Base-by-base conservation (phyloP, 2,113 vertebrate genomes). In the Tychaedon coryphoeus region DNA sequence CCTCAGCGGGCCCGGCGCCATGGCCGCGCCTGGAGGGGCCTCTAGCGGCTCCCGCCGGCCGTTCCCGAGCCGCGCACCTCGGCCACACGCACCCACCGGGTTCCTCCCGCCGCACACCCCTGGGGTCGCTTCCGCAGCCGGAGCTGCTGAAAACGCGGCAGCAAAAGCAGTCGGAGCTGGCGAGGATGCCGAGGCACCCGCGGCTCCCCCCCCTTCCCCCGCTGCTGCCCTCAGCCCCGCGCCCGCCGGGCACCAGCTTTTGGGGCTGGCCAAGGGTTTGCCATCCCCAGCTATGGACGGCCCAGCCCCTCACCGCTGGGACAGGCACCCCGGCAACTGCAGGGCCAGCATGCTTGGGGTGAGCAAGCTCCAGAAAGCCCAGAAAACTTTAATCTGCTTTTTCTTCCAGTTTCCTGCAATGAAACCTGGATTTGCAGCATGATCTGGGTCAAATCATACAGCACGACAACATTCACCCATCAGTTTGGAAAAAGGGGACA, bases 81-180 rank as follows among this genome's bases (percentile, higher is more conserved):
- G 50, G 17, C 50, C 28, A 0, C 0, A 2, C 33, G 4, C 6
- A 0, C 3, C 3, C 10, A 0, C 15, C 0, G 29, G 5, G 8
- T 3, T 5, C 34, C 8, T 2, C 14, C 6, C 62, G 14, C 20
- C 42, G n/a, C 57, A 3, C 20, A 1, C 13, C 36, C 65, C 1
- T 0, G 34, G 5, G 5, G 50, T 13, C 5, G 0, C 71, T 17
- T 13, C 29, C 51, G 4, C 1, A 47, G 15, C 2, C 5, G 6
- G 24, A 15, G 43, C 0, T 3, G 10, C 4, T n/a, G 51, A 36
- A 48, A 54, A 36, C 2, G 5, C 28, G 8, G 42, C 62, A 13
- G 19, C 62, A 29, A 16, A 67, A 19, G 3, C 53, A 23, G 51
- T 3, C 8, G 2, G 45, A 17, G 56, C 33, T 26, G 79, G 25